These are phyloP conservation scores for Andrena bicolor DNA, from an alignment of 2,888 invertebrate genomes.

Conservation along the genomic window DNA sequence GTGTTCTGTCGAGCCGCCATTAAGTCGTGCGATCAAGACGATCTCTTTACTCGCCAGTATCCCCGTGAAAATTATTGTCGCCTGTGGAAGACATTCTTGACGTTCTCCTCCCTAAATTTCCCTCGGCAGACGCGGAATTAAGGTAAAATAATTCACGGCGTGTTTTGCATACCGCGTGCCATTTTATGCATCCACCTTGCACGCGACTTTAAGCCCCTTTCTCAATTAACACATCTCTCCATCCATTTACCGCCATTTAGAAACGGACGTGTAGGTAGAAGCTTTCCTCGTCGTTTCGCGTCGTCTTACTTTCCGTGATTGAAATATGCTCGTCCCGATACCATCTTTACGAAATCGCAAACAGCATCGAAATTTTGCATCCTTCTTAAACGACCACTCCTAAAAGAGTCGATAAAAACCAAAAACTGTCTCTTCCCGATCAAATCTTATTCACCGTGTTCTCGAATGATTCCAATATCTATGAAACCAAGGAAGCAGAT, in stretches of 20 bases:
- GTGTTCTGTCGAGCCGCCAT: no score
- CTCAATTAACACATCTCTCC: conserved; percentile 24
- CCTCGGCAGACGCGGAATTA: not conserved
- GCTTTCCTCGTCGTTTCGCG: not conserved
- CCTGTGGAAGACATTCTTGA: not conserved
- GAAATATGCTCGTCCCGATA: not conserved
- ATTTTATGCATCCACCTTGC: conserved; percentile 4
- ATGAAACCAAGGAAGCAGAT: not conserved
- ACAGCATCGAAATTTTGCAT: not conserved
- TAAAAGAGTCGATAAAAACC: not conserved
- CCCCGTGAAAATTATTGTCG: not conserved
- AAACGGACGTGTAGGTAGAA: conserved; percentile 19
- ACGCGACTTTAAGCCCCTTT: conserved; percentile 11
- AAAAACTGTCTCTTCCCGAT: not conserved
- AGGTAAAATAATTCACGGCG: conserved; percentile 29
- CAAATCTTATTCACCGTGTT: not conserved
- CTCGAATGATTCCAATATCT: not conserved
- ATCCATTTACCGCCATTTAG: not conserved
- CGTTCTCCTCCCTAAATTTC: conserved; percentile 8
- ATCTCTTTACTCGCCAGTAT: not conserved
- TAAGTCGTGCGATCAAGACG: no score
- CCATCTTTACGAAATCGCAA: conserved; percentile 12
- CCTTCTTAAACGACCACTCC: not conserved
- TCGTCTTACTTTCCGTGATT: not conserved
- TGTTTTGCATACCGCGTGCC: conserved; percentile 29